A percentile compares a stretch with the other conserved stretches of the same genome.
Evolutionary conservation across 2,888 invertebrate genomes (phyloP).

Genomic region (Cephus pygmeus): DNA sequence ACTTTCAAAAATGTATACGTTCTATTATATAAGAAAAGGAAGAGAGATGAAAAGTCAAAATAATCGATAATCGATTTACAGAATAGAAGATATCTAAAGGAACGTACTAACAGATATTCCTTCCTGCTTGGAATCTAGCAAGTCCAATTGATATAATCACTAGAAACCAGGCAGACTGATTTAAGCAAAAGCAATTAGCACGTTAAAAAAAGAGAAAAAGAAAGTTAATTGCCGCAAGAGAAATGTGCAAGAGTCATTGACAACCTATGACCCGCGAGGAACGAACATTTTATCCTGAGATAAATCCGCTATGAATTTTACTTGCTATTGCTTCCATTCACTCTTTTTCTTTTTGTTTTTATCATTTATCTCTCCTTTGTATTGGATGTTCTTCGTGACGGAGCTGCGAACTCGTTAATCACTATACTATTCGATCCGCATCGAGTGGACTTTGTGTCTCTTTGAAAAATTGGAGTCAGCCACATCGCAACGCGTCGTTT

Average conservation of each 20-base stretch:
- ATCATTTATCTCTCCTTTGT: background rate
- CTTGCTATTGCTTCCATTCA: background rate
- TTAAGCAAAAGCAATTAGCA: background rate
- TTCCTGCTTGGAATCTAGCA: background rate
- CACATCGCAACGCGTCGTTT: slow-evolving; percentile 27
- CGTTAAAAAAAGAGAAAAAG: background rate
- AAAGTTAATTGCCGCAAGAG: background rate
- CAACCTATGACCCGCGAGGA: background rate
- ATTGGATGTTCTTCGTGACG: background rate
- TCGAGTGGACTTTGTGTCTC: background rate
- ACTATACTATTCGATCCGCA: background rate
- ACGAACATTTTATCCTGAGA: background rate
- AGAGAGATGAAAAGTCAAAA: background rate
- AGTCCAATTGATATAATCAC: background rate
- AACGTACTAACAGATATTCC: background rate
- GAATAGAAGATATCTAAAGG: background rate
- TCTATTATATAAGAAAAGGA: background rate
- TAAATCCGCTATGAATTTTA: background rate
- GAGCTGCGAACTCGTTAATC: background rate
- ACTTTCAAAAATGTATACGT: background rate
- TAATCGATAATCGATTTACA: background rate
- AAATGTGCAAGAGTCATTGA: background rate
- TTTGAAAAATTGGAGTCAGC: background rate
- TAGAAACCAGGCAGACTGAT: background rate
- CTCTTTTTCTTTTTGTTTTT: background rate